Base-by-base conservation (phyloP, 2,888 invertebrate genomes). In the Dicroscelio sp. region DNA sequence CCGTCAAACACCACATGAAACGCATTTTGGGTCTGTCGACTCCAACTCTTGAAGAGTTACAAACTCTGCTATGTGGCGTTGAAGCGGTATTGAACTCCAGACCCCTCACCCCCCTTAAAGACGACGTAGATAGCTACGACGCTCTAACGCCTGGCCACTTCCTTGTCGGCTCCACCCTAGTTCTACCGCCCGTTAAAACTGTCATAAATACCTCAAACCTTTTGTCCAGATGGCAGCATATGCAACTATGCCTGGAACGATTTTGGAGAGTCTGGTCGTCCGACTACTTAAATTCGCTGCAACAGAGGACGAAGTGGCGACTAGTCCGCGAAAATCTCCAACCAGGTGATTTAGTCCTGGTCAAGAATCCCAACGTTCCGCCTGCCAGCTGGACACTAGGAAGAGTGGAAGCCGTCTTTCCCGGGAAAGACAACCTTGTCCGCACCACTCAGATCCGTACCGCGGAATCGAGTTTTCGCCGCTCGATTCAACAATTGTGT, bases 261-360 rank as follows among this genome's bases (percentile, higher is more conserved):
- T 65, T 65, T 65, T 65, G 65, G 65, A 65, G 33, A 33, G 20
- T 65, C 17, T 65, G 65, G 65, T 23, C 65, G 17, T 65, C 65
- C 33, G 65, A 65, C 33, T 65, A 65, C n/a, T 33, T 65, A 17
- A 60, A 60, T 60, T 25, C 25, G 23, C 27, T 60, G 27, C 60
- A 60, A 60, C 27, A 10, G 27, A 6, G 27, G 27, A 60, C 60
- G 17, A 60, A 60, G 27, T 60, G 60, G 60, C 60, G 60, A 27
- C 10, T 12, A 43, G 43, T 43, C 27, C 10, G 23, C 60, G 60
- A 6, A 17, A 60, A 60, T 60, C 6, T 60, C 3, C 25, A 60
- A 60, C 10, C 27, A 6, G 27, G 27, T 25, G 60, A 60, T 23
- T 5, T 60, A 25, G 60, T 60, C 27, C 27, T 60, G 23, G 27